These are phyloP conservation scores for Daboia siamensis DNA, from an alignment of 2,113 vertebrate genomes.

Conservation along the genomic window DNA sequence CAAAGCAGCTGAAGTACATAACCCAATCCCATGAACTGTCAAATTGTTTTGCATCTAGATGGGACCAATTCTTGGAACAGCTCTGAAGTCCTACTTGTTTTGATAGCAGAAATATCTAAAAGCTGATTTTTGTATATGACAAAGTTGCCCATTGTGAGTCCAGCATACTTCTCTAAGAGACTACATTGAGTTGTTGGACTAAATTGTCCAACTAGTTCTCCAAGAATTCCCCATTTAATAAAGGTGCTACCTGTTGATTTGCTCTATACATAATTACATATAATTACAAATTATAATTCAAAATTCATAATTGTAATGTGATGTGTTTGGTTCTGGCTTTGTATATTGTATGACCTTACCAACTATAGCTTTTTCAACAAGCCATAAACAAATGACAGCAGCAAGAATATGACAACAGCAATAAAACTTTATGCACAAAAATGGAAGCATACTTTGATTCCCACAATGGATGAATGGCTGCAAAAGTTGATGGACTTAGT, in stretches of 20 bases:
- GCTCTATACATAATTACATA: not conserved
- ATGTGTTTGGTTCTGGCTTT: not conserved
- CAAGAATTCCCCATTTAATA: not conserved
- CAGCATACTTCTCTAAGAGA: not conserved
- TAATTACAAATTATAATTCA: not conserved
- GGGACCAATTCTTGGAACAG: not conserved
- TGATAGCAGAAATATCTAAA: constrained; percentile 10
- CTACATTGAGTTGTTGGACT: not conserved
- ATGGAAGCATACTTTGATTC: not conserved
- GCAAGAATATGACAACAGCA: not conserved
- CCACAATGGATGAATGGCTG: not conserved
- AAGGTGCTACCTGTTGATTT: not conserved
- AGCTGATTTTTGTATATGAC: constrained; percentile 3
- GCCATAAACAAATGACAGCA: not conserved
- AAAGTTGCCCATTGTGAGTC: not conserved
- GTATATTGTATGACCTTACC: not conserved
- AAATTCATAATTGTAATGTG: not conserved
- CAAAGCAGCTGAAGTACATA: not conserved
- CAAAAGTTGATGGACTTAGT: not conserved
- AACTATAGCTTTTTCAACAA: not conserved
- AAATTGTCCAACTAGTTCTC: too few relatives aligned
- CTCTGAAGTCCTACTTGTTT: constrained; percentile 4
- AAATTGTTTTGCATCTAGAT: constrained; percentile 32
- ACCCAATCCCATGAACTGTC: not conserved
- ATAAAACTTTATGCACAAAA: not conserved